Base-by-base conservation (phyloP, 2,113 vertebrate genomes). In the Nasalis larvatus region DNA sequence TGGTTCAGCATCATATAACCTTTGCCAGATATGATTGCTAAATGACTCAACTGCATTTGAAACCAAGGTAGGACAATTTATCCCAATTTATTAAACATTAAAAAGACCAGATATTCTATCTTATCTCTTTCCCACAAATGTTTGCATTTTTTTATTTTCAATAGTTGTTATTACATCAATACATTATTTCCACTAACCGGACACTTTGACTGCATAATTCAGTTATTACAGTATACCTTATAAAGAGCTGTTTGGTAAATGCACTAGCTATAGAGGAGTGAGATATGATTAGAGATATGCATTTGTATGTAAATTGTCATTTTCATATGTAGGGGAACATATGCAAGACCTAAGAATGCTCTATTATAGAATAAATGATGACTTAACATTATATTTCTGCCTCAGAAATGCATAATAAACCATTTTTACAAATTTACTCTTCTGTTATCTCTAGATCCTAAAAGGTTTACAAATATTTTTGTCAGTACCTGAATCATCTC, bases 401-500 rank as follows among this genome's bases (percentile, higher is more conserved):
- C 95, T 60, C 47, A 95, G 6, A 91, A 94, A 83, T 81, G 71
- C 17, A 95, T 56, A 97, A 86, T 18, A 94, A 89, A 86, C 47
- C 35, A 82, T 52, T 96, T 74, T 42, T 83, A 97, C 23, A 98
- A 95, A 97, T 94, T 69, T 49, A 54, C 14, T 93, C 77, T 92
- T 16, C 0, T 35, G 35, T 20, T 93, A 83, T 84, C 76, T 94
- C 5, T 52, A 97, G 32, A 95, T 6, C 0, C 2, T 60, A 78
- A 80, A 80, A 97, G 58, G 3, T 58, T 97, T 96, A 83, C 90
- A 17, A 94, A 96, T 96, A 96, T 76, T 90, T 95, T 94, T 89
- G 52, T 94, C 0, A 71, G 86, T 97, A 98, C 97, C 98, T 99
- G 97, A 98, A 97, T 98, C 97, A 98, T 98, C 97, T 98, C 97